Base-by-base conservation (phyloP, 2,888 invertebrate genomes). In the Cheilosia vernalis region DNA sequence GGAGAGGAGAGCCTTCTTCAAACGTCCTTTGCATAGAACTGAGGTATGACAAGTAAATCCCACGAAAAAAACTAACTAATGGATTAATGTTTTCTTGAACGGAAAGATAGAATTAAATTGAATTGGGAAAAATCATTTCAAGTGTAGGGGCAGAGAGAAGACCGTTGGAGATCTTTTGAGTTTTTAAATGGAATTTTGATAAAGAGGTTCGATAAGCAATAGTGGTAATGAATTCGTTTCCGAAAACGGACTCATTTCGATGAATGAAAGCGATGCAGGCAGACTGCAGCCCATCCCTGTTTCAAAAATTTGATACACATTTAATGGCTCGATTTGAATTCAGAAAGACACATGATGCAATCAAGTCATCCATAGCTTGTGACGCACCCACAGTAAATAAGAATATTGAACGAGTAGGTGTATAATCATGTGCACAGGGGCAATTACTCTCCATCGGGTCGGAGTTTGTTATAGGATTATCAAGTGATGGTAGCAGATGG, bases 101-200 rank as follows among this genome's bases (percentile, higher is more conserved):
- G 56, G 51, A 53, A 76, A 56, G 24, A 76, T 70, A 64, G 56
- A 40, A 49, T 63, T 82, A 64, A 53, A 47, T 58, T 77, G 64
- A 44, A 64, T 64, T 37, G 70, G 27, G 53, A 69, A 70, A 70
- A 30, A 63, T 40, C 53, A 64, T 66, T 27, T 49, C 66, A 19
- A 74, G 56, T 66, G 74, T 58, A 51, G 2, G 40, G n/a, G 19
- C 2, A 49, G 40, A 15, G 15, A n/a, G 33, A 21, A 49, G 21
- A 60, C 24, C n/a, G 15, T 47, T 61, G 27, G 17, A 19, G 19
- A 7, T 15, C n/a, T 44, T 17, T 44, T 44, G 15, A 44, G 15
- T n/a, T 44, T 47, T 19, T 17, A 47, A 47, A 9, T 47, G 17
- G 47, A 47, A 37, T 13, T 37, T 13, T 13, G 37, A 37, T 37